Evolutionary conservation across 2,113 vertebrate genomes (phyloP).

Genomic region (Caranx ignobilis): DNA sequence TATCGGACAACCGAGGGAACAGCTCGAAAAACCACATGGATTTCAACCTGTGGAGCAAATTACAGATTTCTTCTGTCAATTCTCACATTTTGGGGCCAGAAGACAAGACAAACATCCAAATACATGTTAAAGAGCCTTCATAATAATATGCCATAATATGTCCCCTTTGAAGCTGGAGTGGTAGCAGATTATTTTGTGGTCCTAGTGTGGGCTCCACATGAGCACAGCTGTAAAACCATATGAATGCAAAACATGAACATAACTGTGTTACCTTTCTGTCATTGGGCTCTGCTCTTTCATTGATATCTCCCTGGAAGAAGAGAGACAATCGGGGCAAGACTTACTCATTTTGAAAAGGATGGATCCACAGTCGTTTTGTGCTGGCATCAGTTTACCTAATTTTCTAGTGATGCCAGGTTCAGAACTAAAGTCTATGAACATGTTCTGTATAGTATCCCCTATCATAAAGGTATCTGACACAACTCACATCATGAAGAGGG

Average conservation of each 20-base stretch:
- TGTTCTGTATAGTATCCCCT: not conserved
- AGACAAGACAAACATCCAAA: too few relatives aligned
- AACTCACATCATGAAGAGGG: slow-evolving; percentile 95
- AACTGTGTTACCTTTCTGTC: slow-evolving; percentile 92
- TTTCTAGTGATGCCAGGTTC: not conserved
- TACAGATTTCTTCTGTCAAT: too few relatives aligned
- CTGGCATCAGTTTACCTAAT: not conserved
- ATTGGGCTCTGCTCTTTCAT: slow-evolving; percentile 88
- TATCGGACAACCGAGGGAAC: too few relatives aligned
- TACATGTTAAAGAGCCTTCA: too few relatives aligned
- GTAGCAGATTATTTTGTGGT: not conserved
- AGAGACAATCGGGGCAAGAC: not conserved
- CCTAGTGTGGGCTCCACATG: not conserved
- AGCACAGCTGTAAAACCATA: not conserved
- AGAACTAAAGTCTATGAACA: not conserved
- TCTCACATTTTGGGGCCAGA: too few relatives aligned
- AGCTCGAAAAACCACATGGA: too few relatives aligned
- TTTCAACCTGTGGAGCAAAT: too few relatives aligned
- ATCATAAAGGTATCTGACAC: not conserved
- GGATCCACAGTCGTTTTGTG: not conserved
- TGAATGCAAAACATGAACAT: not conserved
- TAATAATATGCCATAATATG: too few relatives aligned
- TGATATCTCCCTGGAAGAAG: slow-evolving; percentile 89
- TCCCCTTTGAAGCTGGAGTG: not conserved
- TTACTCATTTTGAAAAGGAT: not conserved